phyloP scores from a whole-genome alignment of 2,797 vertebrate genomes.

The Parambassis ranga region DNA sequence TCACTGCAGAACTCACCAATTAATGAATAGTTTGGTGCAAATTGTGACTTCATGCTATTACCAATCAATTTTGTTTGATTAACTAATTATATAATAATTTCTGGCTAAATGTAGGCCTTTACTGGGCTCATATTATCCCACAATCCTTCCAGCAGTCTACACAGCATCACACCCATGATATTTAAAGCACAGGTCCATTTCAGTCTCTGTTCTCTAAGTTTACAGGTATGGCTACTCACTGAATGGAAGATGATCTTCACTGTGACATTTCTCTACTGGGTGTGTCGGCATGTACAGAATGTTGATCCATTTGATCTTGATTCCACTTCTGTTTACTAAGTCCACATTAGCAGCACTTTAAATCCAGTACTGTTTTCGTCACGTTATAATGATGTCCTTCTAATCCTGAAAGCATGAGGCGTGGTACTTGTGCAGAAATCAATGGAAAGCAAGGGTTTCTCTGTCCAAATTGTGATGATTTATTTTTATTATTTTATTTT shows the following conservation, averaged over 20 bases:
- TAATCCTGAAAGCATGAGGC: background rate
- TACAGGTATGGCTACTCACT: conserved; percentile 14
- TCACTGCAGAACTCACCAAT: background rate
- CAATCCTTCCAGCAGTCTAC: background rate
- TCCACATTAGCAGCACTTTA: conserved; percentile 26
- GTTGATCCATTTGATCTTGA: conserved; percentile 39
- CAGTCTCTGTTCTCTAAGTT: conserved; percentile 15
- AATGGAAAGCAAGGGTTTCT: background rate
- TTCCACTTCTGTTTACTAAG: conserved; percentile 11
- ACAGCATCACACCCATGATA: conserved; percentile 16
- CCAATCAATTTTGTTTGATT: background rate
- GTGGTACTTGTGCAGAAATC: too few relatives aligned
- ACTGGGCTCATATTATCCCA: background rate
- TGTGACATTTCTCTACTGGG: conserved; percentile 53
- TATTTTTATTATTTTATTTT: background rate
- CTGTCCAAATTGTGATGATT: background rate
- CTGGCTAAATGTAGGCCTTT: background rate
- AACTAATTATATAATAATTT: background rate
- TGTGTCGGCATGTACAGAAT: conserved; percentile 63
- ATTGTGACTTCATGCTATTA: background rate
- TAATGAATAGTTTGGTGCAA: conserved; percentile 14
- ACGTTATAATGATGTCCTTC: background rate
- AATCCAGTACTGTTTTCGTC: background rate
- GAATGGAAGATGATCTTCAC: conserved; percentile 61
- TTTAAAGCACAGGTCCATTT: conserved; percentile 18